Conservation (phyloP, 1,140 invertebrate species). For the Drosophila ficusphila region DNA sequence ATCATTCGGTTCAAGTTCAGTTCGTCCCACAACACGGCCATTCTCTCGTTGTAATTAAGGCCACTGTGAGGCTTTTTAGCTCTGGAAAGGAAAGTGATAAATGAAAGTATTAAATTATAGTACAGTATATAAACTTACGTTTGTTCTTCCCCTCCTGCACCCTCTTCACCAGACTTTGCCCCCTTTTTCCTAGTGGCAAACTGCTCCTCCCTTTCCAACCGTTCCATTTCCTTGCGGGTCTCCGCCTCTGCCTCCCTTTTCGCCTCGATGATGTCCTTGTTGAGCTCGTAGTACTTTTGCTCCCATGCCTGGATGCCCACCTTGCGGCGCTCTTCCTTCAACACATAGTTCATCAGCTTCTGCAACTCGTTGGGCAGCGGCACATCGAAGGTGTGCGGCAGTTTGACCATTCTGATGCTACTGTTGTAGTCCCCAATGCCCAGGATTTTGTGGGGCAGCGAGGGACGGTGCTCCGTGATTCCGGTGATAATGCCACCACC, state of each 20-base stretch:
- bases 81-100: background rate
- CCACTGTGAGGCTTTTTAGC: conserved; percentile 3
- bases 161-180: conserved; percentile 19
- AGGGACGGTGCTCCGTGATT: conserved; percentile 85
- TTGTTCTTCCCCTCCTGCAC: background rate
- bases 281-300: conserved; percentile 74
- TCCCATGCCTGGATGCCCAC: conserved; percentile 70
- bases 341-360: conserved; percentile 56
- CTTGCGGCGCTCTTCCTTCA: conserved; percentile 71
- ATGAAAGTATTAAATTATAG: background rate
- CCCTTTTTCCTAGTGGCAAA: conserved; percentile 37
- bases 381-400: conserved; percentile 84
- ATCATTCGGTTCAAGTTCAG: conserved; percentile 77
- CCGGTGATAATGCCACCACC: conserved; percentile 84
- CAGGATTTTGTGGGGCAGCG: conserved; percentile 85
- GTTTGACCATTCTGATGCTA: conserved; percentile 86
- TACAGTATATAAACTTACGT: conserved; percentile 14
- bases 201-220: conserved; percentile 57
- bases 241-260: conserved; percentile 69
- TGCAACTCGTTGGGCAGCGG: conserved; percentile 61
- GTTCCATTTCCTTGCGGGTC: conserved; percentile 72
- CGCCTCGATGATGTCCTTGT: conserved; percentile 80
- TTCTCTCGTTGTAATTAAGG: conserved; percentile 61
- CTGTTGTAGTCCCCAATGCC: conserved; percentile 87
- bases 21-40: conserved; percentile 73